Evolutionary conservation across 2,797 vertebrate species (phyloP).

Genomic region (Chrysocyon brachyurus): DNA sequence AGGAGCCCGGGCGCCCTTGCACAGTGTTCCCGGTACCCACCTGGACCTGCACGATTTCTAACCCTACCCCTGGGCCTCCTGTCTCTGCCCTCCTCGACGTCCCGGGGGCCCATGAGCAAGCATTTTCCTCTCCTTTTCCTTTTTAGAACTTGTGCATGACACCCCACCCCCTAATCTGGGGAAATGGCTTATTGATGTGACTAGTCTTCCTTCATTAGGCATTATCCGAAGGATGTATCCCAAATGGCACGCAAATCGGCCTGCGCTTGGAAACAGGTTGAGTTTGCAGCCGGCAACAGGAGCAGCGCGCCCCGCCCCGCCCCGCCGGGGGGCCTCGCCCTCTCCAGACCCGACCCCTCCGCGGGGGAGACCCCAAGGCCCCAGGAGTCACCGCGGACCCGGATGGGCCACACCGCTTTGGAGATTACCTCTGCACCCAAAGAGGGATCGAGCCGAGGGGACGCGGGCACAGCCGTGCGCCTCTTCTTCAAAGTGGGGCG

Average conservation of each 20-base stretch:
- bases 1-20: not conserved
- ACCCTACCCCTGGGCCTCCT: not conserved
- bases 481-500: not conserved
- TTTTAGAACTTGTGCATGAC: not conserved
- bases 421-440: not conserved
- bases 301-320: too few relatives aligned
- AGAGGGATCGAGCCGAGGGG: conserved; percentile 51
- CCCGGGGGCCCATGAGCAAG: not conserved
- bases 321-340: not conserved
- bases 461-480: not conserved
- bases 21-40: not conserved
- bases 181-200: not conserved
- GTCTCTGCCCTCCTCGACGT: not conserved
- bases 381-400: conserved; percentile 16
- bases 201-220: not conserved
- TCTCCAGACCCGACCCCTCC: too few relatives aligned
- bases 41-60: not conserved
- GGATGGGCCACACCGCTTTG: not conserved
- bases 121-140: not conserved
- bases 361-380: conserved; percentile 54
- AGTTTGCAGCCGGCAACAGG: not conserved
- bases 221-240: not conserved
- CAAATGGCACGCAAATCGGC: not conserved
- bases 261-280: not conserved
- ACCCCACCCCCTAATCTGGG: not conserved